Evolutionary conservation across 1,140 invertebrate genomes (phyloP), one percentile per base, ranked within the genome.

Genomic region (Thaumatotibia leucotreta): DNA sequence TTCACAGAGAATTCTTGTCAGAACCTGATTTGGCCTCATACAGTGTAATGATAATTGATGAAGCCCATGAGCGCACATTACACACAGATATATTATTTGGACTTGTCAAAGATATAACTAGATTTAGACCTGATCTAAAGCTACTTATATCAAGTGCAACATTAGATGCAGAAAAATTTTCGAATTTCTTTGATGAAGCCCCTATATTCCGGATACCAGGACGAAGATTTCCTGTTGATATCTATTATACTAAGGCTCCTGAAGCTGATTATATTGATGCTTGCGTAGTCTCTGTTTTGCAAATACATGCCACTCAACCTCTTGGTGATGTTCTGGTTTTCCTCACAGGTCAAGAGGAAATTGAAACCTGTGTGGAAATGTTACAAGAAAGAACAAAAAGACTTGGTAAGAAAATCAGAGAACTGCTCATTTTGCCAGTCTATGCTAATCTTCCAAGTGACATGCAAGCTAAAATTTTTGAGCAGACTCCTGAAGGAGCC

Each of bases 41-140:
- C 86, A 98, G 97, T 92, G 98, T 99, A 0, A 97, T 99, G 95
- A 99, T 99, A 68, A 99, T 99, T 84, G 99, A 99, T 86, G 99
- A 99, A 93, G 99, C 99, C 76, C 99, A 99, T 89, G 99, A 99
- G 86, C 91, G 99, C 50, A 99, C 99, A 0, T 92, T 99, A 4
- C 98, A 99, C 76, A 99, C 99, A 3, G 99, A 99, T 88, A 98
- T 99, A 81, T 92, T 99, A 31, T 99, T 99, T 92, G 99, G 99
- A 20, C 92, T 99, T 39, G 97, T 99, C 0, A 99, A 99, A 92
- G 99, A 99, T 89, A 99, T 99, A 70, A 95, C 98, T 0, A 92
- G 98, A 65, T 99, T 99, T 92, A 93, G 98, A 72, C 94, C 96
- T 0, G 98, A 99, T 87, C 92, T 99, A 14, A 99, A 99, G 91